phyloP scores from a whole-genome alignment of 2,113 vertebrate genomes.

The Formicarius rufipectus region DNA sequence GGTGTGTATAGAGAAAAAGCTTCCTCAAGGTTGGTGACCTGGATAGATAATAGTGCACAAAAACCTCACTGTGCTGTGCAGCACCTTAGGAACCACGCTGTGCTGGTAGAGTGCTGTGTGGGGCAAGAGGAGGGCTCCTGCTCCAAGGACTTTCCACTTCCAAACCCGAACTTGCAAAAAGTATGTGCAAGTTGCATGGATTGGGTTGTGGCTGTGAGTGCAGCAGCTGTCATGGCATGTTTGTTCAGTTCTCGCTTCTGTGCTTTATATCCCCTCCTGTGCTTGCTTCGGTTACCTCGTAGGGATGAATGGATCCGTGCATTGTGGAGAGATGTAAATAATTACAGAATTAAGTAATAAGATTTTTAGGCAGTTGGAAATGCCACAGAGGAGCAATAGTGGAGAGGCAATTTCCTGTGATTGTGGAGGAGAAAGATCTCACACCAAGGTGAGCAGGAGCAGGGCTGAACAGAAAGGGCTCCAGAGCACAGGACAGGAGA shows the following conservation, averaged over 20 bases:
- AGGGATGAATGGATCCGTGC: neutral
- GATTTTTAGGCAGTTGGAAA: neutral
- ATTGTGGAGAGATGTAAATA: neutral
- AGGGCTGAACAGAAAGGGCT: neutral
- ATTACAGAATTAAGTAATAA: neutral
- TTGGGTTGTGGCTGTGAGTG: fast-evolving
- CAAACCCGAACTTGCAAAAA: neutral
- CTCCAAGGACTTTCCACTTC: neutral
- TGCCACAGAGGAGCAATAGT: neutral
- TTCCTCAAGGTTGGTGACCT: neutral
- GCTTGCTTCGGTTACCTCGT: fast-evolving
- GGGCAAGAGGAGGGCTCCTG: neutral
- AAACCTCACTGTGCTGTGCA: neutral
- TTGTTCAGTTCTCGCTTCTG: neutral
- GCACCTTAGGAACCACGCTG: fast-evolving
- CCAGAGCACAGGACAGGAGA: neutral
- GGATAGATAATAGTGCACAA: fast-evolving
- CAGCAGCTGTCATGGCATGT: fast-evolving
- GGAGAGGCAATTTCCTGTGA: neutral
- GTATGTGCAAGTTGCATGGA: fast-evolving
- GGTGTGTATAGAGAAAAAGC: neutral
- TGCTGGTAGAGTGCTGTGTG: fast-evolving
- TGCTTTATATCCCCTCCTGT: neutral
- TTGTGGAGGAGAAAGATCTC: neutral
- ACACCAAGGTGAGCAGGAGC: fast-evolving